Evolutionary conservation across 92 coral and sea anemone species (phyloP).

Genomic region (Zoanthus sociatus): DNA sequence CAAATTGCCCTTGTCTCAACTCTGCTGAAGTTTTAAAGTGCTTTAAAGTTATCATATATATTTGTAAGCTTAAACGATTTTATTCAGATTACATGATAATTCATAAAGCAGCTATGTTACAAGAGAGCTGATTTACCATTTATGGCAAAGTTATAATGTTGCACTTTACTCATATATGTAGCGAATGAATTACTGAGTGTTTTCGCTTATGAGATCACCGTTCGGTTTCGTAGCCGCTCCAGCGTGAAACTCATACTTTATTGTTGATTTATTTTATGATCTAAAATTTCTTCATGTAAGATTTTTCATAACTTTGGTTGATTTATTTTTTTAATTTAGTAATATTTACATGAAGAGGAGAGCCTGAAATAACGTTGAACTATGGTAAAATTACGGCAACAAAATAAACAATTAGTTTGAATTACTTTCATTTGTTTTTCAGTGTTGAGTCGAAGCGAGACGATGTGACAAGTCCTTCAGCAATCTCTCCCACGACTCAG

Average conservation of each 20-base stretch:
- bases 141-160: not conserved
- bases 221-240: not conserved
- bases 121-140: not conserved
- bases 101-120: not conserved
- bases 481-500: constrained; percentile 8
- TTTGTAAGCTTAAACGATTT: not conserved
- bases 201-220: not conserved
- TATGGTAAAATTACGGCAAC: not conserved
- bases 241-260: not conserved
- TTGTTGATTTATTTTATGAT: not conserved
- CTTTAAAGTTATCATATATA: not conserved
- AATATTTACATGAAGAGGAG: not conserved
- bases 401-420: not conserved
- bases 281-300: not conserved
- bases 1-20: not conserved
- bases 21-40: not conserved
- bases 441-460: constrained; percentile 16
- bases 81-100: not conserved
- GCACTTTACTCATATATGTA: not conserved
- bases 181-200: not conserved
- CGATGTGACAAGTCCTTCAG: constrained; percentile 29
- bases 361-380: not conserved
- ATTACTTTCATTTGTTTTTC: constrained; percentile 1
- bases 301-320: not conserved
- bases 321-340: not conserved